These are phyloP conservation scores for Andrena minutula DNA, from an alignment of 2,888 invertebrate genomes.

Conservation along the genomic window DNA sequence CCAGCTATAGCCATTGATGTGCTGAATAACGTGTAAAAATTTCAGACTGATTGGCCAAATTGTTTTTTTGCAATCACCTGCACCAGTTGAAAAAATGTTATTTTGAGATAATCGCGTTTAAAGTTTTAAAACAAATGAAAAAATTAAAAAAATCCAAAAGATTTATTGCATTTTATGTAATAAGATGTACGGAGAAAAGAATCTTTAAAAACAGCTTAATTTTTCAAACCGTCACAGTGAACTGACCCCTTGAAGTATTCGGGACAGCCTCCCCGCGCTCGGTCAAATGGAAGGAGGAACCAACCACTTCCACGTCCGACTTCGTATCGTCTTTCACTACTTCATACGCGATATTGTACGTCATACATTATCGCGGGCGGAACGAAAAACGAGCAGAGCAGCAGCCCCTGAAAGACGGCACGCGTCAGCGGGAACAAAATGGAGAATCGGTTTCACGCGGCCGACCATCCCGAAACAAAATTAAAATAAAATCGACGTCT, in stretches of 20 bases:
- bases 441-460: background rate
- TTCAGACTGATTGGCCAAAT: too few relatives aligned
- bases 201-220: too few relatives aligned
- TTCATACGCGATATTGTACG: conserved; percentile 5
- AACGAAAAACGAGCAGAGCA: background rate
- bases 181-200: too few relatives aligned
- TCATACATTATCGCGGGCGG: background rate
- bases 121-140: too few relatives aligned
- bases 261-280: background rate
- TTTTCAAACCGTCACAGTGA: too few relatives aligned
- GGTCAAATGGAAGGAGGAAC: background rate
- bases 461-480: background rate
- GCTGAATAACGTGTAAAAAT: too few relatives aligned
- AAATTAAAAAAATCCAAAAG: too few relatives aligned
- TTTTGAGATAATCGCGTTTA: too few relatives aligned
- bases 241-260: background rate
- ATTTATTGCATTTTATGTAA: too few relatives aligned
- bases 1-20: too few relatives aligned
- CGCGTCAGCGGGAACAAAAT: background rate
- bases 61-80: too few relatives aligned
- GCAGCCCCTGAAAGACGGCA: background rate
- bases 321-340: conserved; percentile 1
- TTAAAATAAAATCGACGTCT: conserved; percentile 4
- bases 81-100: too few relatives aligned
- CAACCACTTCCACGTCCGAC: background rate